phyloP scores from a whole-genome alignment of 2,888 invertebrate genomes.

The Amiota mariae region DNA sequence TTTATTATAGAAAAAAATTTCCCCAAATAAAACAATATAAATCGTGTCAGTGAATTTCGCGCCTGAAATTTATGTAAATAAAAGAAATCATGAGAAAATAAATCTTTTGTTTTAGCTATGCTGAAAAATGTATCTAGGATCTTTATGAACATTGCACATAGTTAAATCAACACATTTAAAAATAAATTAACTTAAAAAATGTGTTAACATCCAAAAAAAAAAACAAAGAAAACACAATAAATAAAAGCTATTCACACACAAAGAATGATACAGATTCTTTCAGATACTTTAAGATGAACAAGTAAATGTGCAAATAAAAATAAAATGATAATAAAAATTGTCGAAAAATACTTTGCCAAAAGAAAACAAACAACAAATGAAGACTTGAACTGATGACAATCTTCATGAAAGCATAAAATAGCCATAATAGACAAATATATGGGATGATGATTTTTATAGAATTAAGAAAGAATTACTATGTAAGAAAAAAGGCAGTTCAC shows the following conservation, averaged over 20 bases:
- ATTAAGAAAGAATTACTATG: too few species aligned
- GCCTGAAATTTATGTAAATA: too few species aligned
- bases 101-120: too few species aligned
- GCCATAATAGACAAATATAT: neutral
- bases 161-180: slow-evolving; percentile 10
- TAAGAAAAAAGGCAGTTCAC: too few species aligned
- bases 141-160: slow-evolving; percentile 15
- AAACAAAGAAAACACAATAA: neutral
- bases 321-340: slow-evolving; percentile 16
- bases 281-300: neutral
- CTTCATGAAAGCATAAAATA: slow-evolving; percentile 39
- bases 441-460: too few species aligned
- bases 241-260: neutral
- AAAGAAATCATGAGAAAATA: too few species aligned
- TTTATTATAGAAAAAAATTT: too few species aligned
- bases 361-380: neutral
- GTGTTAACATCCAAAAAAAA: too few species aligned
- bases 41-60: too few species aligned
- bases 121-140: neutral
- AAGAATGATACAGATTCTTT: neutral
- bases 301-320: slow-evolving; percentile 21
- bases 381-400: slow-evolving; percentile 33
- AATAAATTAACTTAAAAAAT: slow-evolving; percentile 25
- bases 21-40: too few species aligned
- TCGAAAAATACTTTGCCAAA: neutral